A percentile compares a stretch with the other conserved stretches of the same genome.
Conservation (phyloP, 2,113 vertebrate species). For the Pterocles gutturalis region DNA sequence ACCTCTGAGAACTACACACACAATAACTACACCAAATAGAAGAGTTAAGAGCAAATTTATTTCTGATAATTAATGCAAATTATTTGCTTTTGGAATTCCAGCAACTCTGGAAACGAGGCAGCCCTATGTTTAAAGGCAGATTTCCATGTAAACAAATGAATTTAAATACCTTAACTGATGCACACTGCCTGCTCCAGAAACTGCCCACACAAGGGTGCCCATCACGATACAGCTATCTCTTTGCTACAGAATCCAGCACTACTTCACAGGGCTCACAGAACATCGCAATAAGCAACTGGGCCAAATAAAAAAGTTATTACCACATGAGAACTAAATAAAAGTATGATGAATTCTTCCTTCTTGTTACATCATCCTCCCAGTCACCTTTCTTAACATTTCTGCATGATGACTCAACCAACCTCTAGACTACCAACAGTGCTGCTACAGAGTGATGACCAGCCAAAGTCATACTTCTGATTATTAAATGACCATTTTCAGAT, state of each 20-base stretch:
- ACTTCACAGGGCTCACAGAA: background rate
- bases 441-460: background rate
- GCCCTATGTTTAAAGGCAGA: background rate
- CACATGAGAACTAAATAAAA: background rate
- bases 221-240: background rate
- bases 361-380: slow-evolving; percentile 1
- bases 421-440: background rate
- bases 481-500: background rate
- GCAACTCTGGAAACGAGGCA: background rate
- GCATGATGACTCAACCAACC: background rate
- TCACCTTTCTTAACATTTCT: background rate
- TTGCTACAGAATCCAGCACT: background rate
- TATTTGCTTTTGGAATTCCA: background rate
- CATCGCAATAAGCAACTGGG: background rate
- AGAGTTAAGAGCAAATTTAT: background rate
- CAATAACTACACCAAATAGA: background rate
- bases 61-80: background rate
- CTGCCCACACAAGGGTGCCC: background rate
- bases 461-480: background rate
- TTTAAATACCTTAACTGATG: background rate
- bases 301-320: background rate
- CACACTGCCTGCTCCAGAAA: background rate
- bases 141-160: background rate
- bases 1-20: background rate
- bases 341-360: background rate